Evolutionary conservation across 2,888 invertebrate genomes (phyloP).

Genomic region (Trissolcus japonicus): DNA sequence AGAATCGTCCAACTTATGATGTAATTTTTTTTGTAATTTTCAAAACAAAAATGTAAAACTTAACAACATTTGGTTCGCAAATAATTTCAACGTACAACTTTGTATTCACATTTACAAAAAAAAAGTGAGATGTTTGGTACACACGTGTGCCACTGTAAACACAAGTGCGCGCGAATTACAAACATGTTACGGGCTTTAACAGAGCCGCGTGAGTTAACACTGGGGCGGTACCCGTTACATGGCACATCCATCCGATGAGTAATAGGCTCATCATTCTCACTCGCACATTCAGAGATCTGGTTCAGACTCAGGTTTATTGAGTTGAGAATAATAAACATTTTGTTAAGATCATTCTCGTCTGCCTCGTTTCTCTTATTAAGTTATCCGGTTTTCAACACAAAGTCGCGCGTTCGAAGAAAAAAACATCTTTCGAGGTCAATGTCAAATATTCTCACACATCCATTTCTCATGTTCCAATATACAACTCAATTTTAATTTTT

Average conservation of each 20-base stretch:
- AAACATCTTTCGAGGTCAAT: slow-evolving; percentile 3
- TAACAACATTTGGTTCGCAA: too few species aligned
- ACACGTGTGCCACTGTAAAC: background rate
- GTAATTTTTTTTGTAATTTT: too few species aligned
- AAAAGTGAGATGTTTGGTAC: background rate
- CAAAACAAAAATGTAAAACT: too few species aligned
- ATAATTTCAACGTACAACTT: too few species aligned
- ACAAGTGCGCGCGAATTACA: slow-evolving; percentile 24
- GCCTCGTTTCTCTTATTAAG: slow-evolving; percentile 8
- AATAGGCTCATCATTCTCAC: slow-evolving; percentile 37
- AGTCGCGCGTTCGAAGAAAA: background rate
- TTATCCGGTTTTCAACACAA: slow-evolving; percentile 4
- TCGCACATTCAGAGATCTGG: slow-evolving; percentile 9
- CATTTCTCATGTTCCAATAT: background rate
- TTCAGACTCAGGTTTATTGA: slow-evolving; percentile 22
- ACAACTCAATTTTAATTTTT: background rate
- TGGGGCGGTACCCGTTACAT: slow-evolving; percentile 47
- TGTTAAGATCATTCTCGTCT: slow-evolving; percentile 12
- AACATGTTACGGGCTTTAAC: slow-evolving; percentile 31
- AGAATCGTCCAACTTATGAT: too few species aligned
- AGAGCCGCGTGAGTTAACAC: slow-evolving; percentile 26
- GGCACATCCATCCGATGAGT: slow-evolving; percentile 41
- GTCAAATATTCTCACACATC: background rate
- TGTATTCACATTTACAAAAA: background rate
- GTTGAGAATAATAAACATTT: slow-evolving; percentile 30